Evolutionary conservation across 2,113 vertebrate species (phyloP).

Genomic region (Lota lota): DNA sequence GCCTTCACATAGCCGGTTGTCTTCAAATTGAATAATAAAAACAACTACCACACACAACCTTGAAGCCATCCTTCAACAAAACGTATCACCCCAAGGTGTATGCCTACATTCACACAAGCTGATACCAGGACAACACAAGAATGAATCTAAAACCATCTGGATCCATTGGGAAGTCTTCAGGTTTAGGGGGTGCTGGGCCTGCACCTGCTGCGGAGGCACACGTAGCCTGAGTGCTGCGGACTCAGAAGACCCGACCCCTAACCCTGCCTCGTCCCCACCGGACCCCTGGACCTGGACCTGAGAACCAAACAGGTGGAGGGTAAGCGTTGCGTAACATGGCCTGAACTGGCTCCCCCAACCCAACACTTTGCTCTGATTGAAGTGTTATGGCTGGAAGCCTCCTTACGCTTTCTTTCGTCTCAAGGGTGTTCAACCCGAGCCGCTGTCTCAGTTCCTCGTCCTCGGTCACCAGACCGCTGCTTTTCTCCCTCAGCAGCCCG

Average conservation of each 20-base stretch:
- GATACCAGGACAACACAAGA: neutral
- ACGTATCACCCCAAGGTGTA: too few relatives aligned
- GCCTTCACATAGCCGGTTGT: too few relatives aligned
- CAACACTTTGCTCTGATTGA: neutral
- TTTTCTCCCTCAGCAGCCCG: constrained; percentile 81
- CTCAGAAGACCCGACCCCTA: constrained; percentile 98
- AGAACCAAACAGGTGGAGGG: neutral
- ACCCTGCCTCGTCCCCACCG: constrained; percentile 75
- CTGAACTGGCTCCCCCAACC: neutral
- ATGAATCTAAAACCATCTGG: constrained; percentile 61
- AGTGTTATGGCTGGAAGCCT: neutral
- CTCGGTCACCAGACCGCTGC: constrained; percentile 77
- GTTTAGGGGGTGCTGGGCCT: constrained; percentile 92
- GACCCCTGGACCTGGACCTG: constrained; percentile 68
- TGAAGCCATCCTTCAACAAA: too few relatives aligned
- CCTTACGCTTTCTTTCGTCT: constrained; percentile 71
- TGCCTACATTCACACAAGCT: neutral
- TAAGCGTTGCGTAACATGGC: neutral
- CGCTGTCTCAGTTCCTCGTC: constrained; percentile 90
- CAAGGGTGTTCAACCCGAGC: constrained; percentile 80
- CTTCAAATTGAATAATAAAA: too few relatives aligned
- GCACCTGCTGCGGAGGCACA: constrained; percentile 99
- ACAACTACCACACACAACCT: too few relatives aligned
- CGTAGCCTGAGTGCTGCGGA: constrained; percentile 99
- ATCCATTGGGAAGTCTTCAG: constrained; percentile 84